A percentile compares a stretch with the other conserved stretches of the same genome.
Evolutionary conservation across 2,888 invertebrate genomes (phyloP).

Genomic region (Phymatocera aterrima): DNA sequence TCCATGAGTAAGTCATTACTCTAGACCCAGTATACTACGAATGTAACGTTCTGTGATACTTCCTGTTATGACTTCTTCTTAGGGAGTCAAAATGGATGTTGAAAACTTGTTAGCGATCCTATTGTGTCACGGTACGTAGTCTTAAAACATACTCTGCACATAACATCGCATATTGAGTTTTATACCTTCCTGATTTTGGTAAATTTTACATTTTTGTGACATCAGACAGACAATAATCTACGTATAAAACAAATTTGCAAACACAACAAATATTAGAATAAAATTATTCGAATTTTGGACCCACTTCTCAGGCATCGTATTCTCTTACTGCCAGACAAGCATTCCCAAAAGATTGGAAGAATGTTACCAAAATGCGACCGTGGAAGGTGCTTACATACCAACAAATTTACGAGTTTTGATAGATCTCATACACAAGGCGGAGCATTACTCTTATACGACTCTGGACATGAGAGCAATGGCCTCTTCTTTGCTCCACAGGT

Average conservation of each 20-base stretch:
- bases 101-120: slow-evolving; percentile 40
- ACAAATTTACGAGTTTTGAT: slow-evolving; percentile 78
- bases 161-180: neutral
- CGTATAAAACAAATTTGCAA: neutral
- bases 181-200: neutral
- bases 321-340: slow-evolving; percentile 59
- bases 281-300: neutral
- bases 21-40: slow-evolving; percentile 28
- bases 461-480: slow-evolving; percentile 78
- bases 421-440: slow-evolving; percentile 80
- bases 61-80: slow-evolving; percentile 43
- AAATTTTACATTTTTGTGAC: neutral
- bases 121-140: slow-evolving; percentile 49
- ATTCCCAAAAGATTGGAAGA: slow-evolving; percentile 78
- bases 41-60: slow-evolving; percentile 27
- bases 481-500: slow-evolving; percentile 79
- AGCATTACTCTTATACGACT: slow-evolving; percentile 75
- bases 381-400: slow-evolving; percentile 73
- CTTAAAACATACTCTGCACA: neutral
- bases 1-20: slow-evolving; percentile 55
- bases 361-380: slow-evolving; percentile 78
- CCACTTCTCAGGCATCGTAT: slow-evolving; percentile 36
- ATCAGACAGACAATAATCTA: neutral
- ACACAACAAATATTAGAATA: neutral
- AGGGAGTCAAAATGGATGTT: slow-evolving; percentile 48